These are phyloP conservation scores for Drosophila arizonae DNA, from an alignment of 1,140 invertebrate genomes.

Conservation along the genomic window DNA sequence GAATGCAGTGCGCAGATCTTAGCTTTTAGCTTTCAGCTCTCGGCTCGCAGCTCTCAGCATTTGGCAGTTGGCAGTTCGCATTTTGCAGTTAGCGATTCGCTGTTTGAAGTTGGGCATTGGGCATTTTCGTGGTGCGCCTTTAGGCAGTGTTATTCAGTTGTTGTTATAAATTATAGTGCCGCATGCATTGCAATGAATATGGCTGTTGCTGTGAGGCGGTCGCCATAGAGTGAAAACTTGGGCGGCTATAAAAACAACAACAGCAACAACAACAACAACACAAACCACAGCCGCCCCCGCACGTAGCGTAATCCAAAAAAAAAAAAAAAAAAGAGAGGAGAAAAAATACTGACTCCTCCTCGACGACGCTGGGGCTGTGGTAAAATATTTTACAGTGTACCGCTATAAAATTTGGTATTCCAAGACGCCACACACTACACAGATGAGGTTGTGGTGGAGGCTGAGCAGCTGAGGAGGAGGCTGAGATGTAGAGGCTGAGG, in stretches of 20 bases:
- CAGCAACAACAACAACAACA: not conserved
- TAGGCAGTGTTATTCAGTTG: constrained; percentile 57
- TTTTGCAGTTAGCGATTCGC: constrained; percentile 14
- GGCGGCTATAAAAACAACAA: constrained; percentile 76
- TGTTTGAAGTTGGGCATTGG: constrained; percentile 9
- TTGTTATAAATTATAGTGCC: constrained; percentile 82
- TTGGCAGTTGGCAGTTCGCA: constrained; percentile 6
- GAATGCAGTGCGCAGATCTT: not conserved
- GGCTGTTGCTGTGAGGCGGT: constrained; percentile 34
- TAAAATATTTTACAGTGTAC: constrained; percentile 77
- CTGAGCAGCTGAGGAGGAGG: not conserved
- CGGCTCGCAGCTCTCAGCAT: not conserved
- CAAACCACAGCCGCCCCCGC: constrained; percentile 65
- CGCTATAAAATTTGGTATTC: constrained; percentile 81
- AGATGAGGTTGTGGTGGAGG: not conserved
- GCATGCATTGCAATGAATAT: constrained; percentile 70
- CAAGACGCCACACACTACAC: constrained; percentile 56
- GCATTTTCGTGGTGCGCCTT: constrained; percentile 68
- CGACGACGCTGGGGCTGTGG: not conserved
- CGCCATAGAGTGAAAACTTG: constrained; percentile 65
- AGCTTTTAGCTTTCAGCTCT: constrained; percentile 2
- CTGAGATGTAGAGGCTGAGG: not conserved
- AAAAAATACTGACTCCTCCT: constrained; percentile 11
- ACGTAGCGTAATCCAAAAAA: constrained; percentile 49
- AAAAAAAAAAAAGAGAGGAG: no score